Conservation (phyloP, 1,140 invertebrate genomes). For the Laodelphax striatellus region DNA sequence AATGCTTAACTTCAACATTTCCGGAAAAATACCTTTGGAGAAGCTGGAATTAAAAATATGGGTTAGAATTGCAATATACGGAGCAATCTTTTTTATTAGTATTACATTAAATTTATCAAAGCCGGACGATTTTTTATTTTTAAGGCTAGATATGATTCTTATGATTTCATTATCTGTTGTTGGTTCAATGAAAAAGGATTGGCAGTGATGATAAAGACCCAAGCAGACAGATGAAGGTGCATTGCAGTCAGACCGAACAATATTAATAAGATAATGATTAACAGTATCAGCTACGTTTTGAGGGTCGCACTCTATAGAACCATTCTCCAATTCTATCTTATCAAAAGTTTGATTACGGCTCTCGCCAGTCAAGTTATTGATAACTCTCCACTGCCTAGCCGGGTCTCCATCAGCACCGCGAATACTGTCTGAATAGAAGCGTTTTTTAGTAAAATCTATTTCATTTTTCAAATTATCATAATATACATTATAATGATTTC, state of each 20-base stretch:
- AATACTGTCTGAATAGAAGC: neutral
- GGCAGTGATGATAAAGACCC: neutral
- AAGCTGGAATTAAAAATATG: neutral
- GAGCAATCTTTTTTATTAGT: neutral
- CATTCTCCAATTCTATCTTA: slow-evolving; percentile 3
- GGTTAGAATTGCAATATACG: neutral
- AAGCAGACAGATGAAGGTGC: neutral
- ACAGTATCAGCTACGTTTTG: neutral
- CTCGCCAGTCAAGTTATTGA: neutral
- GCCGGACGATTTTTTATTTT: slow-evolving; percentile 5
- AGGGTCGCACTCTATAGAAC: neutral
- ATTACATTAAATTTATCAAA: neutral
- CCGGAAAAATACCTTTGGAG: neutral
- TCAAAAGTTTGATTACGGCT: neutral
- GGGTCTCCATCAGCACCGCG: neutral
- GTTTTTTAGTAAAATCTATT: neutral
- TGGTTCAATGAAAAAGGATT: slow-evolving; percentile 3
- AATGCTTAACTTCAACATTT: neutral
- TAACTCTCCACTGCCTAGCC: slow-evolving; percentile 4
- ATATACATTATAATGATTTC: neutral
- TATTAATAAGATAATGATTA: neutral
- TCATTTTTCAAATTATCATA: slow-evolving; percentile 1
- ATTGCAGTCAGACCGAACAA: neutral
- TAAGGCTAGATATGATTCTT: neutral
- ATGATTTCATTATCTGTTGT: slow-evolving; percentile 2